Evolutionary conservation across 2,888 invertebrate species (phyloP).

Genomic region (Sarcophaga caerulescens): DNA sequence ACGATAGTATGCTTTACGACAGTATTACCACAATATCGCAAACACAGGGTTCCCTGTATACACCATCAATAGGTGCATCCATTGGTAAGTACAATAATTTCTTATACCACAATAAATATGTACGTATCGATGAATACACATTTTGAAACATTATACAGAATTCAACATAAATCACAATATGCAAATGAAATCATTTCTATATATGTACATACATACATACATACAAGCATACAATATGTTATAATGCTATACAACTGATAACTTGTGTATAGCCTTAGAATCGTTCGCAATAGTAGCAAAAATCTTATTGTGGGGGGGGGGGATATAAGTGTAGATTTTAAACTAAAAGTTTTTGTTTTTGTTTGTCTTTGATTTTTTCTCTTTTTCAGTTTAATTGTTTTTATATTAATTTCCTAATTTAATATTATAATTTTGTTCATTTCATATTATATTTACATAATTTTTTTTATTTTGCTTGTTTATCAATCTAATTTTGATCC

Average conservation of each 20-base stretch:
- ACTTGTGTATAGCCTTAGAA: no score
- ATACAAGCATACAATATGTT: no score
- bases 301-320: slow-evolving; percentile 12
- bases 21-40: slow-evolving; percentile 88
- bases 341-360: no score
- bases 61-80: slow-evolving; percentile 87
- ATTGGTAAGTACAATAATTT: slow-evolving; percentile 83
- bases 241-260: no score
- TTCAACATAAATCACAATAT: no score
- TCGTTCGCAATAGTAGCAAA: neutral
- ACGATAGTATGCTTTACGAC: slow-evolving; percentile 85
- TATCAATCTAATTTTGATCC: slow-evolving; percentile 45
- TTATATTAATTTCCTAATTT: neutral
- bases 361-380: no score
- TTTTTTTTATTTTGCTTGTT: slow-evolving; percentile 46
- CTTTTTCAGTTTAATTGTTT: no score
- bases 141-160: no score
- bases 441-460: neutral
- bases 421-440: slow-evolving; percentile 34
- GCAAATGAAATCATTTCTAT: no score
- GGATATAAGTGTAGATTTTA: slow-evolving; percentile 23
- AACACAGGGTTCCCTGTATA: slow-evolving; percentile 88
- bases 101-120: neutral
- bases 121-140: no score
- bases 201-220: no score